phyloP scores from a whole-genome alignment of 1,140 invertebrate species.

The Vollenhovia emeryi region DNA sequence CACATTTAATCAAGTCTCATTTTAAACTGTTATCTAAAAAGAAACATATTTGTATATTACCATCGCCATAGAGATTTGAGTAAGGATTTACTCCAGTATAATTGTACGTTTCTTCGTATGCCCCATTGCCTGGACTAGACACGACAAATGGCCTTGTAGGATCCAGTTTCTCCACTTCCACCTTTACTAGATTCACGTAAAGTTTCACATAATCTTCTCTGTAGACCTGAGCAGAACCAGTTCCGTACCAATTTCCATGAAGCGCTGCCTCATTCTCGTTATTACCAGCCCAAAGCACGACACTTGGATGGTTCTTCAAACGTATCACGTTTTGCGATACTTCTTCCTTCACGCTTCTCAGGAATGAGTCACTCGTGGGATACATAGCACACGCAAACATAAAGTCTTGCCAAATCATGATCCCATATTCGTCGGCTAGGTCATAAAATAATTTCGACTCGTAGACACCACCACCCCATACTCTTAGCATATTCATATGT shows the following conservation, averaged over 20 bases:
- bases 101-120: slow-evolving; percentile 90
- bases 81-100: slow-evolving; percentile 93
- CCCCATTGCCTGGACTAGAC: slow-evolving; percentile 97
- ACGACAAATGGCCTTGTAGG: slow-evolving; percentile 89
- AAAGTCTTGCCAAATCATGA: slow-evolving; percentile 97
- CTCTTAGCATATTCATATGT: slow-evolving; percentile 97
- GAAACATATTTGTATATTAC: slow-evolving; percentile 83
- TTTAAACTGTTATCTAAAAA: background rate
- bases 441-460: slow-evolving; percentile 97
- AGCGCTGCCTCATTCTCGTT: slow-evolving; percentile 99
- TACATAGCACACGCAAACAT: slow-evolving; percentile 99
- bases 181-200: slow-evolving; percentile 93
- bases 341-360: slow-evolving; percentile 92
- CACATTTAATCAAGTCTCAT: background rate
- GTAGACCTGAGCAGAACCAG: slow-evolving; percentile 87
- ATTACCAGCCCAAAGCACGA: slow-evolving; percentile 97
- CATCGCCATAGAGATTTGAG: slow-evolving; percentile 94
- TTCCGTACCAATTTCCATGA: slow-evolving; percentile 93
- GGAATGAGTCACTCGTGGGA: slow-evolving; percentile 91
- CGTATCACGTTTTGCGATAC: slow-evolving; percentile 93
- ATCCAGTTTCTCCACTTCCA: slow-evolving; percentile 88
- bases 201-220: slow-evolving; percentile 94
- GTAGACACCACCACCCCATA: slow-evolving; percentile 99
- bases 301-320: slow-evolving; percentile 95
- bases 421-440: slow-evolving; percentile 92